Conservation (phyloP, 1,140 invertebrate species). For the Ips nitidus region DNA sequence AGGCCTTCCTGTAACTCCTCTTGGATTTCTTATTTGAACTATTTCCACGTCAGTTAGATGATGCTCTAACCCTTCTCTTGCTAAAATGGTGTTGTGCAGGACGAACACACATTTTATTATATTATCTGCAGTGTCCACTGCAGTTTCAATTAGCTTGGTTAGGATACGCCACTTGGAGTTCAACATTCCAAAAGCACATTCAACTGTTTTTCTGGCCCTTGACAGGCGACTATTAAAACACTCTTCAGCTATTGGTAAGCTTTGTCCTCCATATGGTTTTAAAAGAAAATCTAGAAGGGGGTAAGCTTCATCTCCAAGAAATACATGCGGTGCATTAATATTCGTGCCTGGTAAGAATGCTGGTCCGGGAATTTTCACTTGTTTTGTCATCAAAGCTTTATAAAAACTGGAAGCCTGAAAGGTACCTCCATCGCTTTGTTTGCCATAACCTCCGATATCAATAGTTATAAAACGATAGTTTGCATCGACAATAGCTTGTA, state of each 20-base stretch:
- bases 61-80: too few relatives aligned
- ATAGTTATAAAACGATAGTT: constrained; percentile 53
- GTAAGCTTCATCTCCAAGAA: constrained; percentile 35
- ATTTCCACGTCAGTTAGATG: too few relatives aligned
- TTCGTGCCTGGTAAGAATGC: constrained; percentile 16
- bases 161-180: constrained; percentile 19
- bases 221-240: constrained; percentile 1
- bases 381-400: constrained; percentile 13
- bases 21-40: too few relatives aligned
- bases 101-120: neutral
- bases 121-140: neutral
- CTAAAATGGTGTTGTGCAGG: too few relatives aligned
- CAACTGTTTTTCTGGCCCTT: neutral
- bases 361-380: constrained; percentile 9
- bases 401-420: constrained; percentile 32
- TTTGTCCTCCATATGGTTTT: constrained; percentile 6
- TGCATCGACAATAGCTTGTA: constrained; percentile 54
- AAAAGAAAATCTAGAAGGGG: constrained; percentile 19
- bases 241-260: neutral
- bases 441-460: constrained; percentile 53
- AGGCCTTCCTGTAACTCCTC: too few relatives aligned
- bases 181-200: constrained; percentile 18
- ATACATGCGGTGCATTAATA: constrained; percentile 28
- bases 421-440: constrained; percentile 49
- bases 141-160: neutral